Base-by-base conservation (phyloP, 2,797 vertebrate genomes). In the Eulemur coronatus region DNA sequence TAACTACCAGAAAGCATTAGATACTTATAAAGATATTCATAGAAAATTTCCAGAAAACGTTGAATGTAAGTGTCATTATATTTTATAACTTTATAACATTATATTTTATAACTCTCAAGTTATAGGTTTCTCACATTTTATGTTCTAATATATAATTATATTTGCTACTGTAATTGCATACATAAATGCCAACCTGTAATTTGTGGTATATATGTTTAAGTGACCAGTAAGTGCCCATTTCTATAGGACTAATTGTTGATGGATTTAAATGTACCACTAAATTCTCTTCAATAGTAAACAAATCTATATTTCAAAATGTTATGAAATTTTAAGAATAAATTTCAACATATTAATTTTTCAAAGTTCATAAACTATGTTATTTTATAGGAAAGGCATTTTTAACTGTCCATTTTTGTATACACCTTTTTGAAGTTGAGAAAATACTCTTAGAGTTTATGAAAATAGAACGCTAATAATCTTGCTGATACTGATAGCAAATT, bases 1-100 rank as follows among this genome's bases (percentile, higher is more conserved):
- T 98, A 99, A 99, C 98, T 99, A 99, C 98, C 99, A 99, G 95
- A 99, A 99, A 98, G 99, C 99, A 79, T 98, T 99, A 97, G 99
- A 99, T 95, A 99, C 99, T 0, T 99, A 99, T 87, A 99, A 99
- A 98, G 99, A 99, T 55, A 99, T 99, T 98, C 99, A 99, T 96
- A 98, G 98, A 98, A 99, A 98, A 98, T 99, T 99, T 98, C 99
- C 99, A 41, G 99, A 99, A 97, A 99, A 99, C 57, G 98, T 99
- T 79, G 99, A 99, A 99, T 99, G 99, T 99, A 99, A 99, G 96
- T 96, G 76, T 78, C 78, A 55, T 91, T 90, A 50, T 10, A 97
- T 86, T 57, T 75, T 94, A 2, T 70, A 96, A 35, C 50, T 95
- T 85, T 38, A 38, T 38, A 38, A 38, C 38, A 38, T 38, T 38